Base-by-base conservation (phyloP, 1,140 invertebrate species). In the Oedothorax gibbosus region DNA sequence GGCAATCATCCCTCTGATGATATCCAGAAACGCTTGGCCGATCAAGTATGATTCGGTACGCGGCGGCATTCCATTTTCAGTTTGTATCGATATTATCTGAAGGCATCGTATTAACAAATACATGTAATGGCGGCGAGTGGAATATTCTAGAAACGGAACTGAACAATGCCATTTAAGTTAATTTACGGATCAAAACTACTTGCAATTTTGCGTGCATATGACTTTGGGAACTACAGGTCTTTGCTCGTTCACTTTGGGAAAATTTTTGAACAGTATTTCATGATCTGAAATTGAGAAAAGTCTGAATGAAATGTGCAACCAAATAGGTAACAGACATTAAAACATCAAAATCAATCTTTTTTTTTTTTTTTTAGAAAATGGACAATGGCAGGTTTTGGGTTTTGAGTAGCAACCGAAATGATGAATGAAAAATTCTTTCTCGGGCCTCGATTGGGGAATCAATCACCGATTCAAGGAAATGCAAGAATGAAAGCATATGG, bases 1-100 rank as follows among this genome's bases (percentile, higher is more conserved):
- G 77, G 64, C 77, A 54, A 68, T 79, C 77, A 66, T 64, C 62
- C 57, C 51, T 54, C 64, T 79, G 77, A 79, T 79, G 77, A 79
- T 79, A 69, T 79, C 64, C 64, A 68, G 77, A 12, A 51, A 79
- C 77, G 68, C 77, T 51, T 69, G 64, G 65, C 62, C 77, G 53
- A 50, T 53, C 77, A 79, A 79, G 72, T 53, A 57, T 73, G 71
- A 69, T 49, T 69, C 54, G 20, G 9, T 53, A 18, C 69, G 50
- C 18, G 49, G 18, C 69, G 69, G 54, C 72, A 54, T 73, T 73
- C 21, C 71, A 10, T 21, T 73, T 73, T 12, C 71, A 73, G 71
- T 10, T 57, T 60, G 11, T 7, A 71, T 18, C 69, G 68, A 71
- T 71, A 71, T 71, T 18, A 49, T 20, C 49, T 51, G 51, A 49